Percentiles rank a stretch among this genome's conserved stretches.
Evolutionary conservation across 1,140 invertebrate genomes (phyloP).

Genomic region (Sitophilus oryzae): DNA sequence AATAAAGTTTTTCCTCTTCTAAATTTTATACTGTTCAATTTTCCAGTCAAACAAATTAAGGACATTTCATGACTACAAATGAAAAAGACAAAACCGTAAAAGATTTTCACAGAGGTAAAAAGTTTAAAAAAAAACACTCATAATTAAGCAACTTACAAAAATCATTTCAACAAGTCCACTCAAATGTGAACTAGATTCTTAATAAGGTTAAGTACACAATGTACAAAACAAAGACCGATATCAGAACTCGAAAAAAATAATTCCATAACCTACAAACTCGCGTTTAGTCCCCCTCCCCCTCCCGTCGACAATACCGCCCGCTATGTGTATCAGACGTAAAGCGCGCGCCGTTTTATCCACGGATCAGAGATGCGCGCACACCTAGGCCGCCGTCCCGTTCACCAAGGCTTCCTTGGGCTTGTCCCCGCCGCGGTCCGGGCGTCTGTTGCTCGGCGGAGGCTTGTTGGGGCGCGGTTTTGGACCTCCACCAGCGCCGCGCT

Average conservation of each 20-base stretch:
- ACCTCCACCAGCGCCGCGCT: constrained; percentile 39
- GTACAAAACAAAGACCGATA: too few relatives aligned
- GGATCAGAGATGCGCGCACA: not conserved
- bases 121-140: too few relatives aligned
- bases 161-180: too few relatives aligned
- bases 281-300: not conserved
- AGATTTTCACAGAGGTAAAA: too few relatives aligned
- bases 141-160: too few relatives aligned
- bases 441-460: constrained; percentile 39
- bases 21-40: too few relatives aligned
- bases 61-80: too few relatives aligned
- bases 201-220: too few relatives aligned
- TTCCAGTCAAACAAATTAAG: too few relatives aligned
- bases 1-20: too few relatives aligned
- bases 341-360: constrained; percentile 5
- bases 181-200: too few relatives aligned
- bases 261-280: not conserved
- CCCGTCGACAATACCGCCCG: constrained; percentile 9
- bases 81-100: too few relatives aligned
- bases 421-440: not conserved
- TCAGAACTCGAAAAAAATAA: not conserved
- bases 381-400: constrained; percentile 50
- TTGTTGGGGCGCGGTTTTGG: constrained; percentile 45
- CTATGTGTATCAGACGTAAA: constrained; percentile 15
- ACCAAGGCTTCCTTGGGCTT: constrained; percentile 56